Base-by-base conservation (phyloP, 2,888 invertebrate genomes). In the Drosophila leonis region DNA sequence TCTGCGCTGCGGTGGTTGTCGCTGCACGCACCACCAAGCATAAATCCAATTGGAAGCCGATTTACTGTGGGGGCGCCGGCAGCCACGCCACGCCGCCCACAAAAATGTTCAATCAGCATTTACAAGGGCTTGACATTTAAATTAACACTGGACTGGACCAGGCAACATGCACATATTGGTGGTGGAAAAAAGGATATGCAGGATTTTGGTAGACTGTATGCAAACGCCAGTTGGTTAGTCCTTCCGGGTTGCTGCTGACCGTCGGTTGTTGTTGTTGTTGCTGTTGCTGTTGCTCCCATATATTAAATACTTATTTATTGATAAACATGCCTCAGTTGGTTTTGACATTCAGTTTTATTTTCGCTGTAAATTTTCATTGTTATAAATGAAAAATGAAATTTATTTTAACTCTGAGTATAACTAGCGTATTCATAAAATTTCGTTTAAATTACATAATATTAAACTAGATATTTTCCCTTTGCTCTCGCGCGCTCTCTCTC, bases 381-480 rank as follows among this genome's bases (percentile, higher is more conserved):
- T 82, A 88, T 76, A 89, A 74, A 84, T 88, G 87, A 87, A 88
- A 84, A 71, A 82, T 68, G 73, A 83, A 76, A 71, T 73, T 83
- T 78, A 27, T 69, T 78, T 78, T 27, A 73, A 73, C 60, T 73
- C 73, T 68, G 82, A 83, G 80, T 86, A 86, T 80, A 86, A 84
- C 88, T 84, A 86, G 75, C 79, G 70, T 87, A 87, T 82, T 85
- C 55, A 85, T 88, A 71, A 71, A 88, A 86, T 83, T 86, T 88
- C 71, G 72, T 85, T 88, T 86, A 89, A 87, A 86, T 89, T 89
- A 86, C 87, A 86, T 88, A 84, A 82, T 87, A 86, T 87, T 86
- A 87, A 77, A 87, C 86, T 89, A 88, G 83, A 86, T 83, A 75
- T 71, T 71, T 83, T 83, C 69, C 82, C 73, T 61, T 75, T 72